A percentile compares a stretch with the other conserved stretches of the same genome.
These are phyloP conservation scores for Diplazon laetatorius DNA, from an alignment of 2,888 invertebrate species.

Conservation along the genomic window DNA sequence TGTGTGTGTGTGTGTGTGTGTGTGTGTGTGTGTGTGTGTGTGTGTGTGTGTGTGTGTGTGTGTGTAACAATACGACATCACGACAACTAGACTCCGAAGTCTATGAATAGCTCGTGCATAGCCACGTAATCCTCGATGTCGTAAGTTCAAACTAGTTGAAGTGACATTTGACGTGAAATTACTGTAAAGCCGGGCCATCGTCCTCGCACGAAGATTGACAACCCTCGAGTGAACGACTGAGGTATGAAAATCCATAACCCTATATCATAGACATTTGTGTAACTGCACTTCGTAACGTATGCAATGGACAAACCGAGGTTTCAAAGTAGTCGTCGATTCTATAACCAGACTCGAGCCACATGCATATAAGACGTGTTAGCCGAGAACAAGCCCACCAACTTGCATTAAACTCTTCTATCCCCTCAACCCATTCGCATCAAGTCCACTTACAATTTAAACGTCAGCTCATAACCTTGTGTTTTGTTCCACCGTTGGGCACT, in stretches of 20 bases:
- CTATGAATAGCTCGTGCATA: constrained; percentile 36
- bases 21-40: neutral
- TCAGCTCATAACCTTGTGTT: constrained; percentile 41
- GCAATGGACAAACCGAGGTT: neutral
- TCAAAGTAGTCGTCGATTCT: constrained; percentile 14
- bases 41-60: too few species aligned
- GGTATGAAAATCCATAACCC: constrained; percentile 9
- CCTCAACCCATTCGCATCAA: neutral
- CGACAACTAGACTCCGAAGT: constrained; percentile 34
- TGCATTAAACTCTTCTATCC: too few species aligned
- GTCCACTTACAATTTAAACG: constrained; percentile 37
- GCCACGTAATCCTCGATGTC: constrained; percentile 48
- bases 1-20: too few species aligned
- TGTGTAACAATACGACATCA: constrained; percentile 15
- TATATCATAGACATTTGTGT: neutral
- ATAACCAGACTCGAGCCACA: constrained; percentile 17
- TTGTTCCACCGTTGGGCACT: constrained; percentile 31
- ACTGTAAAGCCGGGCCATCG: constrained; percentile 12
- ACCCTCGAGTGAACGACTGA: neutral
- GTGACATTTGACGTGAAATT: constrained; percentile 37
- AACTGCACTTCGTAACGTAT: neutral
- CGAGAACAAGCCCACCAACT: neutral
- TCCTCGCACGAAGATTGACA: constrained; percentile 31
- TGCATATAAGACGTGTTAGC: constrained; percentile 7
- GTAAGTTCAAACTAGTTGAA: constrained; percentile 23